phyloP scores from a whole-genome alignment of 2,888 invertebrate species.

The Polia nebulosa region DNA sequence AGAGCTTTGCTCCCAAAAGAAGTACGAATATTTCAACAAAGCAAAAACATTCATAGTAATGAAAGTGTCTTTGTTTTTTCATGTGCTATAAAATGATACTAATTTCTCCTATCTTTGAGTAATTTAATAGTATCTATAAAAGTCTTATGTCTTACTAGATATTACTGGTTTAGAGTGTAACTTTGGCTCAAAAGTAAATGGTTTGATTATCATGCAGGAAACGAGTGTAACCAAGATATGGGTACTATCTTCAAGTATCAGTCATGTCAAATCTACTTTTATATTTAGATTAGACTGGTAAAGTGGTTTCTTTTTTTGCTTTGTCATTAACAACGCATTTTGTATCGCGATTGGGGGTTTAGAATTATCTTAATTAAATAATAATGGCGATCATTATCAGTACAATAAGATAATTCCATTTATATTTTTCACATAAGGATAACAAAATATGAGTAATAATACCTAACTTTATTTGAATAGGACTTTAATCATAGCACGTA shows the following conservation, averaged over 20 bases:
- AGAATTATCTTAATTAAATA: conserved; percentile 7
- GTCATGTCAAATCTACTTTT: conserved; percentile 36
- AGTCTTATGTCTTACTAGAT: conserved; percentile 52
- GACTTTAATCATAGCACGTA: neutral
- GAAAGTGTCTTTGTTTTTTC: neutral
- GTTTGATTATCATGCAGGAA: conserved; percentile 60
- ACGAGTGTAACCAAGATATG: conserved; percentile 57
- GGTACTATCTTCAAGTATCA: conserved; percentile 32
- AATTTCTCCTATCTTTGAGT: conserved; percentile 48
- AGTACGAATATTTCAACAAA: neutral
- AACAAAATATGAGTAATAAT: neutral
- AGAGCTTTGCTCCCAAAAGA: neutral
- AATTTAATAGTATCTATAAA: conserved; percentile 39
- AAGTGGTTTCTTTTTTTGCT: conserved; percentile 14
- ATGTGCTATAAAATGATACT: conserved; percentile 25
- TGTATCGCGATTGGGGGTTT: conserved; percentile 34
- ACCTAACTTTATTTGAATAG: neutral
- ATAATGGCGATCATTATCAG: conserved; percentile 13
- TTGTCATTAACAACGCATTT: conserved; percentile 25
- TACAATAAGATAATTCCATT: conserved; percentile 9
- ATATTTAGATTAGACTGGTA: conserved; percentile 28
- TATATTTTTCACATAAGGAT: neutral
- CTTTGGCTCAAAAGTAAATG: conserved; percentile 40
- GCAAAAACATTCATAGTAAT: neutral
- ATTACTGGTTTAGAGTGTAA: conserved; percentile 49